Conservation (phyloP, 2,113 vertebrate species). For the Empidonax alnorum region DNA sequence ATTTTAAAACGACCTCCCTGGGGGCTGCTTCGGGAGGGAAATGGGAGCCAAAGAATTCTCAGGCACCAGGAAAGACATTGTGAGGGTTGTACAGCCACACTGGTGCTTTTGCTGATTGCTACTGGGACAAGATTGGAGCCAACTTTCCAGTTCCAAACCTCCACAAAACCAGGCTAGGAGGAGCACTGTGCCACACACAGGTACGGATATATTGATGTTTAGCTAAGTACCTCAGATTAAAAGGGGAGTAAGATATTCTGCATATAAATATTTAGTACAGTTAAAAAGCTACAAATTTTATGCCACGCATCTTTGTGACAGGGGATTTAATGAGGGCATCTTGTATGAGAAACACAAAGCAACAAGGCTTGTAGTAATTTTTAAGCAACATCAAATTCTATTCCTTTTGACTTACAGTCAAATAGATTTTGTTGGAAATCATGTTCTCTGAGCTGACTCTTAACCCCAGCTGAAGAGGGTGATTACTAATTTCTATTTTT, state of each 20-base stretch:
- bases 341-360: background rate
- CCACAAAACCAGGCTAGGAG: background rate
- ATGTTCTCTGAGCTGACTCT: background rate
- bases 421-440: conserved; percentile 14
- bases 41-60: background rate
- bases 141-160: background rate
- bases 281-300: background rate
- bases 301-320: background rate
- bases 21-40: background rate
- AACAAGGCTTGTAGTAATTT: conserved; percentile 10
- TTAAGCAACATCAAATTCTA: background rate
- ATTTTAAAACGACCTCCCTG: background rate
- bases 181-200: background rate
- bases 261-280: background rate
- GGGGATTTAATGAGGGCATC: background rate
- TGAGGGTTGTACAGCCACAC: background rate
- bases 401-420: background rate
- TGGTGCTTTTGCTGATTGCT: background rate
- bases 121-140: background rate
- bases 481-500: conserved; percentile 44
- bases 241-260: background rate
- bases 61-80: background rate
- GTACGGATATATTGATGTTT: accelerated
- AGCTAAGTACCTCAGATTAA: background rate
- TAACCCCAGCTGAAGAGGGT: background rate